Base-by-base conservation (phyloP, 2,113 vertebrate genomes). In the Elgaria multicarinata region DNA sequence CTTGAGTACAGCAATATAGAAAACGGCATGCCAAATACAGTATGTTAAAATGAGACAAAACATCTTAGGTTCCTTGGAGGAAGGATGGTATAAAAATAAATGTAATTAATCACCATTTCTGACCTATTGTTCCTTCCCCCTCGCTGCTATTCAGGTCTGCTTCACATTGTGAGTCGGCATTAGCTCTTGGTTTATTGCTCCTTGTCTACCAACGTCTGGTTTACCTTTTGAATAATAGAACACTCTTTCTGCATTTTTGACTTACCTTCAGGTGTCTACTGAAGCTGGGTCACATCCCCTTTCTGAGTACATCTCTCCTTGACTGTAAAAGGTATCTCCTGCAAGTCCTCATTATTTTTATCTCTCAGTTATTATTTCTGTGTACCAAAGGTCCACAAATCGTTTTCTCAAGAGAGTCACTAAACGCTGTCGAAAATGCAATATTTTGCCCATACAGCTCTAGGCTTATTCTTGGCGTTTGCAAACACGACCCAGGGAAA, bases 291-390 rank as follows among this genome's bases (percentile, higher is more conserved):
- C 33, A 50, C 33, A 46, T 67, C 46, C 0, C 8, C 83, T 84
- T 46, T 85, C 18, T 64, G 39, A 83, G 69, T 80, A 80, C 74
- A 2, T 90, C 28, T 4, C 80, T 91, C 36, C 64, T 89, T 83
- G 72, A 75, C 83, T 67, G n/a, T 62, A 67, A 6, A 39, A 1
- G 86, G 1, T 28, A 85, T 78, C 13, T 71, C 77, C 62, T 78
- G 6, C 58, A 39, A 24, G 33, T 31, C 6, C 50, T 93, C 76
- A 55, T 69, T 91, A 69, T 72, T 9, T 91, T 76, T 82, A 91
- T 89, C 36, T 90, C 83, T 72, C 62, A 6, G 77, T 84, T 42
- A 80, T 86, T 89, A 90, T 86, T 94, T 90, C 33, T 83, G 62
- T 72, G 22, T 62, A 74, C 36, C 28, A 0, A 64, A 36, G 53